phyloP scores from a whole-genome alignment of 2,113 vertebrate genomes.

The Aegithalos caudatus region DNA sequence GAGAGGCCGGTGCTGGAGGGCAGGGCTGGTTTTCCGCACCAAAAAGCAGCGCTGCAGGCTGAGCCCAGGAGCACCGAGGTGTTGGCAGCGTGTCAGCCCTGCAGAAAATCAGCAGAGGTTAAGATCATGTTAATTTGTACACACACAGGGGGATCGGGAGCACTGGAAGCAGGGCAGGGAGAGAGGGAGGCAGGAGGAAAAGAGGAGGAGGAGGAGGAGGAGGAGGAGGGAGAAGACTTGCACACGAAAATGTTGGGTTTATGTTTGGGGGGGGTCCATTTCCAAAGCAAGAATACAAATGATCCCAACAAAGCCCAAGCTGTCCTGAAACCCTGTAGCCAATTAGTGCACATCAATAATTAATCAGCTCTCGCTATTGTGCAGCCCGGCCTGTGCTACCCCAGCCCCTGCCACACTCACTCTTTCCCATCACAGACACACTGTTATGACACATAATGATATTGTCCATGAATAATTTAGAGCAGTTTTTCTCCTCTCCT shows the following conservation, averaged over 20 bases:
- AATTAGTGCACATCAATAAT: constrained; percentile 98
- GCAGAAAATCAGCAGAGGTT: constrained; percentile 35
- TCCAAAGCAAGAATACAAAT: constrained; percentile 84
- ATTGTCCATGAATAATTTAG: constrained; percentile 94
- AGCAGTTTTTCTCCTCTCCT: constrained; percentile 66
- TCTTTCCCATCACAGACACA: constrained; percentile 75
- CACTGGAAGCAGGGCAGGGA: background rate
- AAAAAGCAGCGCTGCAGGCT: constrained; percentile 20
- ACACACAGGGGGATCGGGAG: constrained; percentile 72
- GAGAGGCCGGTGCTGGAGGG: background rate
- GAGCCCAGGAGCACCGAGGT: background rate
- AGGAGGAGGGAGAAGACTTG: constrained; percentile 61
- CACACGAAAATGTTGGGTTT: constrained; percentile 78
- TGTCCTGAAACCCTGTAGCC: constrained; percentile 94
- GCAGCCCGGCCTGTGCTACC: constrained; percentile 69
- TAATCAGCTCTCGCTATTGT: constrained; percentile 88
- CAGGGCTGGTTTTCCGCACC: background rate
- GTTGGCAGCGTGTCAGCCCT: constrained; percentile 23
- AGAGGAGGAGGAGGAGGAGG: background rate
- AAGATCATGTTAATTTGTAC: constrained; percentile 83
- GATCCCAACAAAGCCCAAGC: constrained; percentile 89
- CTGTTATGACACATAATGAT: constrained; percentile 99
- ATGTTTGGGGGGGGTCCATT: constrained; percentile 58
- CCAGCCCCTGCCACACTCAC: constrained; percentile 78
- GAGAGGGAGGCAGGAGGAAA: background rate